Base-by-base conservation (phyloP, 2,888 invertebrate species). In the Dichetophora obliterata region DNA sequence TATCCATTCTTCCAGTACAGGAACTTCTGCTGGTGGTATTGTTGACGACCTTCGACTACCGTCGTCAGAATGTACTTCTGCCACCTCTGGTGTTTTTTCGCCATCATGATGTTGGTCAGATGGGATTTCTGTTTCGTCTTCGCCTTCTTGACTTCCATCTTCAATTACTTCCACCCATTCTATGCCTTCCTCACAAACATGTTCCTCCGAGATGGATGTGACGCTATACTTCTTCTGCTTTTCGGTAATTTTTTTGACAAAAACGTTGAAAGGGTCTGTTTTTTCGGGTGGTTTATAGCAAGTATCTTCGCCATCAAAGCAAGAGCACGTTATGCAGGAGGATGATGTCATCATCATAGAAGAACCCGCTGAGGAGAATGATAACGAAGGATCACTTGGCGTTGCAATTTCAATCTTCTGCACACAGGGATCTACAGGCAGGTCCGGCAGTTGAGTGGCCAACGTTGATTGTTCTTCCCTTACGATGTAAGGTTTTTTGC, bases 301-400 rank as follows among this genome's bases (percentile, higher is more conserved):
- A 6, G 48, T 77, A n/a, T 79, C 77, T 2, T 31, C 79, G 65
- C 82, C 79, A 19, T 77, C 80, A 63, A 82, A 82, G 11, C 78
- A 71, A 5, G 81, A 77, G 65, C 82, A 82, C 2, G 82, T 77
- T 1, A 82, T 75, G 57, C 82, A 82, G 3, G 87, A 86, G 4
- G 86, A 85, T 6, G 84, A 80, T 4, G 84, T 83, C 19, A 86
- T 31, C 75, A 84, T 77, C 68, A 82, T 31, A 0, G 87, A 87
- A 3, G 82, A 83, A 37, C 85, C 85, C 3, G 81, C 81, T 0
- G 85, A 79, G 0, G 81, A 81, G 37, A 37, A 16, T 9, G 63
- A 54, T 4, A 31, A 11, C 24, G 52, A 37, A 4, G 11, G 54
- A 14, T 27, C 68, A 43, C 31, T 68, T 43, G 27, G 77, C 16